Percentiles rank a stretch among this genome's conserved stretches.
These are phyloP conservation scores for Andinoacara biseriatus DNA, from an alignment of 2,113 vertebrate genomes.

Conservation along the genomic window DNA sequence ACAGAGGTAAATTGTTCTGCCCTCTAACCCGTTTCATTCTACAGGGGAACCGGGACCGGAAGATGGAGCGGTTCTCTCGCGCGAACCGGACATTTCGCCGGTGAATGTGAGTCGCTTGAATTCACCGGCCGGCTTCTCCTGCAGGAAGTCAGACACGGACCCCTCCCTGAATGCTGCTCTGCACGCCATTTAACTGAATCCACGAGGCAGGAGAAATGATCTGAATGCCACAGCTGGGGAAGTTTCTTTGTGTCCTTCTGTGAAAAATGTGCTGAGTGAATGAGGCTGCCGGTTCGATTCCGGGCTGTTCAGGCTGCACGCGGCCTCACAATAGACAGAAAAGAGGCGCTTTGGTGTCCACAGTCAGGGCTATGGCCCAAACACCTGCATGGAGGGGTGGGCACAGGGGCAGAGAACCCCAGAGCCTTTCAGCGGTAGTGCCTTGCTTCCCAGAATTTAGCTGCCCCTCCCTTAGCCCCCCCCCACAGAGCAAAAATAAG, in stretches of 20 bases:
- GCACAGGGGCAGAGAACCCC: background rate
- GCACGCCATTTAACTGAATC: conserved; percentile 12
- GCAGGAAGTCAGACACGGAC: conserved; percentile 48
- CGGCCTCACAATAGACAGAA: background rate
- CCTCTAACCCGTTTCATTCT: fast-evolving
- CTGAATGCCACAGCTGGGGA: background rate
- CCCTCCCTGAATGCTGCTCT: conserved; percentile 64
- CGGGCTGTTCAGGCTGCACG: background rate
- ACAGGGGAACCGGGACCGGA: fast-evolving
- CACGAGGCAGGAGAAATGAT: background rate
- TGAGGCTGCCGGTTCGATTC: background rate
- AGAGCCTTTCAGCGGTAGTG: background rate
- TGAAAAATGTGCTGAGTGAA: background rate
- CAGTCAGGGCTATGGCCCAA: background rate
- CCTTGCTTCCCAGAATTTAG: background rate
- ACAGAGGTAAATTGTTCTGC: conserved; percentile 72
- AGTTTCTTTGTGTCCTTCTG: background rate
- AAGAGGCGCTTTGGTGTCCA: background rate
- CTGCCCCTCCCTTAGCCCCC: conserved; percentile 7
- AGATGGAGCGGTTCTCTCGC: background rate
- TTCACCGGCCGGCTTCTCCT: conserved; percentile 47
- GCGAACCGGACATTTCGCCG: background rate
- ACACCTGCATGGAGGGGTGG: background rate
- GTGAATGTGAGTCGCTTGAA: background rate
- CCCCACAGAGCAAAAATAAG: background rate